These are phyloP conservation scores for Laticauda colubrina DNA, from an alignment of 2,113 vertebrate genomes.

Conservation along the genomic window DNA sequence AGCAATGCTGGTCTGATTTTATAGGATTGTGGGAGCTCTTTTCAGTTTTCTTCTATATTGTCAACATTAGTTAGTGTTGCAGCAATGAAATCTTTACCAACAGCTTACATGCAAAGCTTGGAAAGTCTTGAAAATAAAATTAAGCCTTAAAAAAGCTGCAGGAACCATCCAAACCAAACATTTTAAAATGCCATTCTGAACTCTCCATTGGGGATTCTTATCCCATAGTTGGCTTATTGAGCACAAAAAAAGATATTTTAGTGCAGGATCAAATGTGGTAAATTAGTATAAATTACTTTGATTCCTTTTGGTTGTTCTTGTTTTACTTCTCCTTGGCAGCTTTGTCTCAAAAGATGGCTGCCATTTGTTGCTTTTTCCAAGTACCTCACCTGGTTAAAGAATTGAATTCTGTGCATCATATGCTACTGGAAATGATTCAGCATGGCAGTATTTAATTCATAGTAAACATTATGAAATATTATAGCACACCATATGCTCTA, in stretches of 20 bases:
- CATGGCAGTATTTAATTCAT: constrained; percentile 16
- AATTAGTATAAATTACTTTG: not conserved
- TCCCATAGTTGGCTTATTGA: not conserved
- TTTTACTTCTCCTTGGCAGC: not conserved
- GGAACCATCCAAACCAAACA: not conserved
- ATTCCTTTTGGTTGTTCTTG: not conserved
- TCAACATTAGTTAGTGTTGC: not conserved
- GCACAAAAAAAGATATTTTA: not conserved
- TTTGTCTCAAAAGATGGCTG: not conserved
- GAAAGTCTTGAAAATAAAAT: not conserved
- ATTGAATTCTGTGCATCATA: not conserved
- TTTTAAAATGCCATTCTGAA: not conserved
- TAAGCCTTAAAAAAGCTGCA: not conserved
- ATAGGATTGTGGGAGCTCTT: not conserved
- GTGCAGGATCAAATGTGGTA: not conserved
- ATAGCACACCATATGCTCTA: not conserved
- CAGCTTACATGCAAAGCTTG: not conserved
- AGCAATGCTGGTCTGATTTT: not conserved
- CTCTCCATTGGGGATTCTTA: not conserved
- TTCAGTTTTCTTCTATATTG: not conserved
- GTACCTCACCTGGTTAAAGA: not conserved
- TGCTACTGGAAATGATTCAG: not conserved
- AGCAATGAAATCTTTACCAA: not conserved
- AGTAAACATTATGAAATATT: not conserved
- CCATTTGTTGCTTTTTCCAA: not conserved